Base-by-base conservation (phyloP, 2,888 invertebrate species). In the Tillus elongatus region DNA sequence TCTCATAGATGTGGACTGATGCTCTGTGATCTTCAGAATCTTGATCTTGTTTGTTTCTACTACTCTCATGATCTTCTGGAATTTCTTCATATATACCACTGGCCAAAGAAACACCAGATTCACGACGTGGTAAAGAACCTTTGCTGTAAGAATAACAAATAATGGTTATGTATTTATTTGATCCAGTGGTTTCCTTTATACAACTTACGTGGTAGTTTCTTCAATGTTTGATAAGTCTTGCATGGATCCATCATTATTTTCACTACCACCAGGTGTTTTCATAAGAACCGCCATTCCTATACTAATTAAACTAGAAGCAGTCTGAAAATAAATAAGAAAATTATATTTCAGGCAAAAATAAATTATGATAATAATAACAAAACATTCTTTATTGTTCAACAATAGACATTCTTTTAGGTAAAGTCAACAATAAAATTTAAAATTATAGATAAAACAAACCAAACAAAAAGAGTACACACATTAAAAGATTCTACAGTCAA, bases 11-110 rank as follows among this genome's bases (percentile, higher is more conserved):
- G 41, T 66, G 64, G 40, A 47, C 49, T 19, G 35, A 37, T 31
- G 40, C 38, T n/a, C 31, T 29, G 9, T 27, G 37, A 15, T 35
- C 16, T 26, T 42, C 39, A 28, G 36, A 38, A 31, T 35, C 2
- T 39, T 27, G 3, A n/a, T n/a, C n/a, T n/a, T n/a, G n/a, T n/a
- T n/a, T n/a, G 30, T 33, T 13, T 40, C 33, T 6, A 34, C 41
- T 33, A 26, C 37, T 41, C 16, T 40, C 37, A 10, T 42, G 47
- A 12, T 54, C 51, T 4, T 78, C 79, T 1, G 71, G 61, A 43
- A 80, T 80, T 63, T 80, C 80, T 53, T 80, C 80, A 59, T 80
- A 80, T 46, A 79, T 75, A 29, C 79, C 80, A 1, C 79, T 79
- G 12, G 76, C 71, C 2, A 75, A 54, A 1, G 80, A 80, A 30